Percentiles rank a stretch among this genome's conserved stretches.
Evolutionary conservation across 2,888 invertebrate species (phyloP).

Genomic region (Cephus rjabovi): DNA sequence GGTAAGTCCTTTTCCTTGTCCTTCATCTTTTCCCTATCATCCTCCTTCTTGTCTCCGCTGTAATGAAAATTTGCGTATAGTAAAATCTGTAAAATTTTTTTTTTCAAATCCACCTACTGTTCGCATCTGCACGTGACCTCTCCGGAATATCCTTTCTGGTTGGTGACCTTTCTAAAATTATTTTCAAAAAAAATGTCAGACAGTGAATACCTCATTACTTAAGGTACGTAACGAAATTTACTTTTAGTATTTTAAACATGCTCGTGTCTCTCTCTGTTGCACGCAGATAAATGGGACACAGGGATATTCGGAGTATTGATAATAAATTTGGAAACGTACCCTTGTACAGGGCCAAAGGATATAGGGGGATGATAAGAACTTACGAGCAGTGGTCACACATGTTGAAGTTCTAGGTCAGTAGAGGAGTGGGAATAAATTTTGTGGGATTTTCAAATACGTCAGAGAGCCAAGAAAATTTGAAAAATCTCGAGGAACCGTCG

Average conservation of each 20-base stretch:
- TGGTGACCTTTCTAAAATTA: slow-evolving; percentile 44
- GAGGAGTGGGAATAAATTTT: not conserved
- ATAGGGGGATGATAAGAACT: slow-evolving; percentile 25
- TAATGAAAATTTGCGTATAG: not conserved
- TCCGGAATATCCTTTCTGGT: slow-evolving; percentile 51
- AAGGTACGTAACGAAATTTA: too few relatives aligned
- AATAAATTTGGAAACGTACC: too few relatives aligned
- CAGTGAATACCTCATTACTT: not conserved
- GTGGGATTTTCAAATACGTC: not conserved
- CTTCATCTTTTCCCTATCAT: slow-evolving; percentile 25
- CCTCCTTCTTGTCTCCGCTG: slow-evolving; percentile 43
- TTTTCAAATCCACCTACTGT: slow-evolving; percentile 8
- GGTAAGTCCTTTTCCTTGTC: slow-evolving; percentile 38
- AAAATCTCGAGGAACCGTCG: not conserved
- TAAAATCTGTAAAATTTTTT: not conserved
- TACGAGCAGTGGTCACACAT: slow-evolving; percentile 57
- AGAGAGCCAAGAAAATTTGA: not conserved
- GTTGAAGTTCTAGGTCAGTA: not conserved
- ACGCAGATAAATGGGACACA: too few relatives aligned
- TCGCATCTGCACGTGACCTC: slow-evolving; percentile 55
- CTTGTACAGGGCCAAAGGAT: not conserved
- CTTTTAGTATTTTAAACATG: too few relatives aligned
- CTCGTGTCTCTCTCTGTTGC: too few relatives aligned
- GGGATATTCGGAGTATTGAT: too few relatives aligned
- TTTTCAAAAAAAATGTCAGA: not conserved